These are phyloP conservation scores for Hepsetus odoe DNA, from an alignment of 2,113 vertebrate genomes.

Conservation along the genomic window DNA sequence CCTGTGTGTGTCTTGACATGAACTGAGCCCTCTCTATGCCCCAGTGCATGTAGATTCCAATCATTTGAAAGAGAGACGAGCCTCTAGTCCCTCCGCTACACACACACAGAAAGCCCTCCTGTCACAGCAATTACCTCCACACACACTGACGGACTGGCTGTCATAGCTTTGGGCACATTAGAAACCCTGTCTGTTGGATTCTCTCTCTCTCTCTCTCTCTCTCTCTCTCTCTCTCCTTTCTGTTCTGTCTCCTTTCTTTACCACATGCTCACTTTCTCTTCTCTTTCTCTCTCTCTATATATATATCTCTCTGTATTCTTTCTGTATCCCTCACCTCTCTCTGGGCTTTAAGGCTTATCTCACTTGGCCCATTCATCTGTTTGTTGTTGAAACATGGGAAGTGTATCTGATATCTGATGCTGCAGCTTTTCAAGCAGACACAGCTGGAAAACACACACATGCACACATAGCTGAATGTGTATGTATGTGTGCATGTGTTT, in stretches of 20 bases:
- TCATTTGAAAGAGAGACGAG: conserved; percentile 64
- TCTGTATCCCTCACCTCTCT: conserved; percentile 21
- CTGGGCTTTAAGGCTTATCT: conserved; percentile 64
- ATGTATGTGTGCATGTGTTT: not conserved
- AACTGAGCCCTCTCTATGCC: not conserved
- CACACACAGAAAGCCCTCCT: conserved; percentile 63
- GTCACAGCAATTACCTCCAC: conserved; percentile 68
- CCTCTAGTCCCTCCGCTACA: conserved; percentile 57
- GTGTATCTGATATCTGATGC: conserved; percentile 64
- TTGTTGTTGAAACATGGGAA: conserved; percentile 66
- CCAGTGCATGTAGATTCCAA: conserved; percentile 54
- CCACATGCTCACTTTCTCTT: conserved; percentile 31
- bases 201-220: conserved; percentile 10
- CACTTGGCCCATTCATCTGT: conserved; percentile 70
- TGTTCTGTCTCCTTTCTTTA: not conserved
- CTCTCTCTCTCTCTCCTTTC: not conserved
- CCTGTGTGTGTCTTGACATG: conserved; percentile 34
- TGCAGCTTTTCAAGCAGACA: conserved; percentile 45
- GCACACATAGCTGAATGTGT: not conserved
- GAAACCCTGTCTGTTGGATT: conserved; percentile 26
- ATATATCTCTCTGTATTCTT: not conserved
- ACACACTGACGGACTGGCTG: conserved; percentile 61
- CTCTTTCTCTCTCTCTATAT: not conserved
- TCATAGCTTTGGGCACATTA: conserved; percentile 61
- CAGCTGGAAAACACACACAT: not conserved